Evolutionary conservation across 1,140 invertebrate genomes (phyloP), one percentile per base, ranked within the genome.

Genomic region (Diachasmimorpha longicaudata): DNA sequence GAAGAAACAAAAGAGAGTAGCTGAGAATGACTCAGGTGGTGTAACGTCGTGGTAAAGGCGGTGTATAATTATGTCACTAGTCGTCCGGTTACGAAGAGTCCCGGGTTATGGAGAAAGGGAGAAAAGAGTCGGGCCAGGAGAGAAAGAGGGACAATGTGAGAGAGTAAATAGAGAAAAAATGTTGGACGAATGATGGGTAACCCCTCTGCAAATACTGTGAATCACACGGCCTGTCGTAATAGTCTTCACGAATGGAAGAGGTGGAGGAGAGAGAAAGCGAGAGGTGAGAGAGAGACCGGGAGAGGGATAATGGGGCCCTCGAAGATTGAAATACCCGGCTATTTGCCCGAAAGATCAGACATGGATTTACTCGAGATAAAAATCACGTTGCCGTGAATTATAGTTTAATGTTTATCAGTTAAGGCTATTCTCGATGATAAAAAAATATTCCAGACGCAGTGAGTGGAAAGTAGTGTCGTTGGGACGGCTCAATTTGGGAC

Each of bases 11-110:
- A 76, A 76, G 74, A 70, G 55, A 63, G 74, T 42, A 46, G 52
- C 23, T 42, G 78, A 74, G 76, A 81, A 78, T 85, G 81, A 82
- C 79, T 83, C 81, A 85, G 81, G 80, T 82, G 79, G 69, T 78
- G 78, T 70, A 79, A 77, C 79, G 78, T 81, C 70, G 11, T 71
- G 74, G 66, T 78, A 66, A 52, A 78, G 75, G 79, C 73, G 79
- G 31, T 72, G 76, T 77, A 73, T 82, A 85, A 85, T 85, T 85
- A 85, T 85, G 83, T 84, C 83, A 84, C 81, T 79, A 76, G 78
- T 81, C 76, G 74, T 13, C 67, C 70, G 36, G 44, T 58, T 74
- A 73, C 74, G 72, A 52, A 52, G 58, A 25, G 68, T 42, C 71
- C 74, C 52, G 74, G 74, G 74, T 66, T 75, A 81, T 42, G 48